Percentiles rank a stretch among this genome's conserved stretches.
Conservation (phyloP, 2,797 vertebrate genomes). For the Dermochelys coriacea region DNA sequence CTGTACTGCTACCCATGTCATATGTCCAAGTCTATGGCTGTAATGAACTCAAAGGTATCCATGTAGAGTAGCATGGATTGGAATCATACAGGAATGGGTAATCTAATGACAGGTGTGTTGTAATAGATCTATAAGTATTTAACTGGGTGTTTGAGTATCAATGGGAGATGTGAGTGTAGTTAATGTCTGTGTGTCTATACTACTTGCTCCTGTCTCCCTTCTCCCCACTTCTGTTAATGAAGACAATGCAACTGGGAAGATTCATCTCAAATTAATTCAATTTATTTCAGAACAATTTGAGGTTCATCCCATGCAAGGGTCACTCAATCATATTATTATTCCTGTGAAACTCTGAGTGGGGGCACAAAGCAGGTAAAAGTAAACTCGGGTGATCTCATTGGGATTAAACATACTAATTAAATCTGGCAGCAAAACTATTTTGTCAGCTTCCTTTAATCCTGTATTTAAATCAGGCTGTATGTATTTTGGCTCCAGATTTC, state of each 20-base stretch:
- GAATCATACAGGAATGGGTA: not conserved
- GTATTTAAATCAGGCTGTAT: constrained; percentile 49
- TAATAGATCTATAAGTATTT: constrained; percentile 14
- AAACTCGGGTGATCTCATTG: constrained; percentile 63
- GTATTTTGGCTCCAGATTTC: constrained; percentile 61
- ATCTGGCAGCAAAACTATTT: constrained; percentile 62
- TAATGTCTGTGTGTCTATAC: not conserved
- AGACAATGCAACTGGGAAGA: constrained; percentile 71
- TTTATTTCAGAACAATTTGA: constrained; percentile 62
- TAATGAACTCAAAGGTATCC: not conserved
- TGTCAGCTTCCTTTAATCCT: constrained; percentile 62
- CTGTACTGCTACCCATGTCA: not conserved
- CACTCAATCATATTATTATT: constrained; percentile 73
- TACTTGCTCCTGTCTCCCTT: constrained; percentile 33
- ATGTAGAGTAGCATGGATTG: not conserved
- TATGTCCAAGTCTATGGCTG: not conserved
- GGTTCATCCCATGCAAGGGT: constrained; percentile 58
- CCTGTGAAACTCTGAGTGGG: constrained; percentile 66
- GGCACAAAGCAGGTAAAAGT: constrained; percentile 63
- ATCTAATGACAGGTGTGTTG: not conserved
- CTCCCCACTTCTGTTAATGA: constrained; percentile 60
- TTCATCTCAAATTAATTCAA: constrained; percentile 71
- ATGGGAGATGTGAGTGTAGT: not conserved
- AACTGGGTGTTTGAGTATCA: not conserved
- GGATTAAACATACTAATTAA: constrained; percentile 64